Evolutionary conservation across 1,140 invertebrate genomes (phyloP), one percentile per base, ranked within the genome.

Genomic region (Drosophila oshimai): DNA sequence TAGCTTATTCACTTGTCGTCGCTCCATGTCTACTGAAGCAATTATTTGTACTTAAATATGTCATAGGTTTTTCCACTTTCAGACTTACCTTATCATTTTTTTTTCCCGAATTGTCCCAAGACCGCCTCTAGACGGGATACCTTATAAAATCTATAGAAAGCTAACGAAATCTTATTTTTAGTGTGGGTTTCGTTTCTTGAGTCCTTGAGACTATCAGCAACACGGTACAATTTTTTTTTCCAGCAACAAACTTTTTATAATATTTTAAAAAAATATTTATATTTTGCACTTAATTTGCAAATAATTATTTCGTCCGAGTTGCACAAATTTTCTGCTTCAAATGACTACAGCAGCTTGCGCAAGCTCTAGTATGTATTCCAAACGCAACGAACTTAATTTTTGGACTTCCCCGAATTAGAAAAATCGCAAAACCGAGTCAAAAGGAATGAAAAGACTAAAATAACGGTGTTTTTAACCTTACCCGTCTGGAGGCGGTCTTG

Each of bases 221-320:
- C 17, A 37, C 33, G 47, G 47, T 24, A 22, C 6, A 20, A 24
- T 50, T 50, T 50, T 50, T 50, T 50, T 50, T 50, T 50, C 12
- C 33, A 36, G 33, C 33, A 26, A 3, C 49, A 51, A 51, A 51
- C 49, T 39, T 15, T 51, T 28, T 18, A 51, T 18, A 51, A 33
- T 33, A 18, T 51, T 26, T 36, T 3, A 26, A 39, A 51, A 51
- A 36, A 36, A 39, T 51, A 36, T 51, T 51, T 39, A 36, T 24
- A 24, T 34, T 36, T 50, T 24, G 31, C n/a, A 50, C 31, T 37
- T 51, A 51, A 9, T 26, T 29, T 26, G n/a, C n/a, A 33, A 33
- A 46, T 46, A 46, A 31, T 46, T 31, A 17, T 9, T 46, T 31
- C 15, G 44, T 29, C 26, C 28, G 28, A 46, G 10, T 18, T 46